These are phyloP conservation scores for Diachasma alloeum DNA, from an alignment of 1,140 invertebrate genomes.

Conservation along the genomic window DNA sequence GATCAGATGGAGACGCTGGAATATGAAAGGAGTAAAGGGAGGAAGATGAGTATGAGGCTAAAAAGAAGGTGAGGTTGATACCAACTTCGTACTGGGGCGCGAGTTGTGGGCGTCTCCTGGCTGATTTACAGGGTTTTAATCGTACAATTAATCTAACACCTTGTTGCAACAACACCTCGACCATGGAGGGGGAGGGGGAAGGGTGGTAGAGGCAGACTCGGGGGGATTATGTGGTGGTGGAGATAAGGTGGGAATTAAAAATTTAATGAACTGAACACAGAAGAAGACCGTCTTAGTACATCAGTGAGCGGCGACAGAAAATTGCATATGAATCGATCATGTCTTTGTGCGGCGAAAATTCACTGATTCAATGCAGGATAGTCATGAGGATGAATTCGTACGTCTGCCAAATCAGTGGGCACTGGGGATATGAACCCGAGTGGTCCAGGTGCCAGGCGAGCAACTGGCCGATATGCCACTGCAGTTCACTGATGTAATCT, in stretches of 20 bases:
- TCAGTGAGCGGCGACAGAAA: no score
- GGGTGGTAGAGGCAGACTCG: neutral
- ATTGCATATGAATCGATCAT: no score
- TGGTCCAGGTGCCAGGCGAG: no score
- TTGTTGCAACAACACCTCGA: constrained; percentile 62
- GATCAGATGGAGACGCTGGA: constrained; percentile 17
- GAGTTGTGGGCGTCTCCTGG: constrained; percentile 53
- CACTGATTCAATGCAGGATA: no score
- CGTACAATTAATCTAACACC: constrained; percentile 65
- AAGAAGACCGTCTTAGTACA: no score
- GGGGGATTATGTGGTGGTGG: neutral
- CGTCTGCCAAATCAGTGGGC: no score
- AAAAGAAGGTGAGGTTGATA: constrained; percentile 12
- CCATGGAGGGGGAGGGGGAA: constrained; percentile 17
- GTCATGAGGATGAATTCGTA: no score
- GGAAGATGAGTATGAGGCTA: constrained; percentile 19
- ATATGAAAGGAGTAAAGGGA: constrained; percentile 25
- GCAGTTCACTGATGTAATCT: no score
- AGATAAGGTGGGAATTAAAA: neutral
- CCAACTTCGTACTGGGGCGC: constrained; percentile 24
- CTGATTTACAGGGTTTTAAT: constrained; percentile 64
- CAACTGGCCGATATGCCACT: no score
- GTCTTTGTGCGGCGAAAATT: no score
- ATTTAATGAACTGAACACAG: neutral
- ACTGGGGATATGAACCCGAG: no score